These are phyloP conservation scores for Halesus radiatus DNA, from an alignment of 1,140 invertebrate genomes.

Conservation along the genomic window DNA sequence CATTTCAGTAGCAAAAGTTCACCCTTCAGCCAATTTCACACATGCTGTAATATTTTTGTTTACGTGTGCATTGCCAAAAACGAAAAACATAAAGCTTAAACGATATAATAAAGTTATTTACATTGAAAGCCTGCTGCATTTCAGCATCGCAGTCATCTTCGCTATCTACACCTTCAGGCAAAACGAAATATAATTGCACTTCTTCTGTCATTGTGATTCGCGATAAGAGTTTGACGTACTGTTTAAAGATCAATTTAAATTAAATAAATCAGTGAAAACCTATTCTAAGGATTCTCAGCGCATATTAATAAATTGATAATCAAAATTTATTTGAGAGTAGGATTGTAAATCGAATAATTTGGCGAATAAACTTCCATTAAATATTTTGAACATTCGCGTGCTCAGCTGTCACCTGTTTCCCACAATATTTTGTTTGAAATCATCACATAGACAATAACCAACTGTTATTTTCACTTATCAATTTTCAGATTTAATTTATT, in stretches of 20 bases:
- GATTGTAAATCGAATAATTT: background rate
- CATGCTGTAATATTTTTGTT: no score
- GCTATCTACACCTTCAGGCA: constrained; percentile 61
- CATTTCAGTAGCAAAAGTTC: no score
- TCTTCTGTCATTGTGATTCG: constrained; percentile 60
- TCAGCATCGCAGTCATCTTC: constrained; percentile 66
- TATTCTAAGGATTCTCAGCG: no score
- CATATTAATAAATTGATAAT: no score
- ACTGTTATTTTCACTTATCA: background rate
- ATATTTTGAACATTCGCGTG: constrained; percentile 7
- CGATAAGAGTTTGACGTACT: no score
- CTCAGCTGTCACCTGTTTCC: constrained; percentile 9
- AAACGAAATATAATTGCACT: constrained; percentile 67
- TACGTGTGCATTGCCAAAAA: background rate
- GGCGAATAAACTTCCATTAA: background rate
- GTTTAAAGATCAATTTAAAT: no score
- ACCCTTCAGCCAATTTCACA: no score
- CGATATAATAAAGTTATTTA: constrained; percentile 49
- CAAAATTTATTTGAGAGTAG: background rate
- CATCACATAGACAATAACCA: background rate
- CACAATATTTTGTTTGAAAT: constrained; percentile 21
- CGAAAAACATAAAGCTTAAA: background rate
- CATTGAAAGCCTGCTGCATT: constrained; percentile 66
- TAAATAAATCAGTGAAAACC: no score
- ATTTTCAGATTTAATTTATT: background rate